These are phyloP conservation scores for Oryzias melastigma DNA, from an alignment of 2,113 vertebrate genomes.

Conservation along the genomic window DNA sequence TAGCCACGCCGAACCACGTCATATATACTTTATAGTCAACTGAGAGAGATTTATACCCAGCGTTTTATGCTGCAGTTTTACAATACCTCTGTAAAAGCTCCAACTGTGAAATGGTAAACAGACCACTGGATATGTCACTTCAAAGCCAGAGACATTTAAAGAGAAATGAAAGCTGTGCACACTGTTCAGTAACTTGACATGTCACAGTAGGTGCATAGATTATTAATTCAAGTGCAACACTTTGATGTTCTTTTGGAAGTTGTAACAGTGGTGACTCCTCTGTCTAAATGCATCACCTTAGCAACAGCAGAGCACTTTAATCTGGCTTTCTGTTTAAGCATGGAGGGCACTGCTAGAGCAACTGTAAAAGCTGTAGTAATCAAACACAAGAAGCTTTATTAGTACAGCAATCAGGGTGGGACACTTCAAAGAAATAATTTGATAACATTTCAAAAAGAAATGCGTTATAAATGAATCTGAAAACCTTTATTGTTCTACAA, in stretches of 20 bases:
- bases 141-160: background rate
- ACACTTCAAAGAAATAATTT: no score
- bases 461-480: no score
- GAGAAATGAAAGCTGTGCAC: background rate
- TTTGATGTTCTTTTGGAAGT: constrained; percentile 15
- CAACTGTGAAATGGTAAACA: constrained; percentile 1
- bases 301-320: background rate
- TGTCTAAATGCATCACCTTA: background rate
- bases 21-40: no score
- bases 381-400: no score
- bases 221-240: constrained; percentile 14
- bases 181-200: constrained; percentile 4
- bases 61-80: background rate
- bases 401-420: no score
- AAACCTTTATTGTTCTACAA: no score
- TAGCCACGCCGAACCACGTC: no score
- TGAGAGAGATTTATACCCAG: no score
- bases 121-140: background rate
- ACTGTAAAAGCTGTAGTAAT: no score
- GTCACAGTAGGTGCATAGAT: background rate
- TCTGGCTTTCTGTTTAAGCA: background rate
- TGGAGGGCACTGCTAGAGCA: no score
- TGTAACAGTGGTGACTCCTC: constrained; percentile 1
- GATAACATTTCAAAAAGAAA: no score
- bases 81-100: background rate